A percentile compares a stretch with the other conserved stretches of the same genome.
phyloP scores from a whole-genome alignment of 2,797 vertebrate species.

The Rhinella marina region DNA sequence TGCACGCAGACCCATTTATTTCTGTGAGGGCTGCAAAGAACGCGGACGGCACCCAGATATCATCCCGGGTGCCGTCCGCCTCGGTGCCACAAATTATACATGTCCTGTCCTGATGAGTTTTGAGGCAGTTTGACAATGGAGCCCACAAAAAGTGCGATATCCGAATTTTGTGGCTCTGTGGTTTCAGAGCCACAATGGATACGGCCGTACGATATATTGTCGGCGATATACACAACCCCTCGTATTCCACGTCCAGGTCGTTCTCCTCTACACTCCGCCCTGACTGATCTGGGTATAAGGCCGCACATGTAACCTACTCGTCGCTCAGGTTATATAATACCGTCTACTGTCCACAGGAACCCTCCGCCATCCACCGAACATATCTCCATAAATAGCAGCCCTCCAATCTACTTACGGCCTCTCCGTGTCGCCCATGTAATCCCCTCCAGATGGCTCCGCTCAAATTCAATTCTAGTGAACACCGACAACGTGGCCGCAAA shows the following conservation, averaged over 20 bases:
- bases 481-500: no score
- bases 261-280: not conserved
- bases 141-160: no score
- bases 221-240: not conserved
- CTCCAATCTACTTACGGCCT: constrained; percentile 64
- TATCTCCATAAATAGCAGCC: constrained; percentile 19
- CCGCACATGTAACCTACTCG: not conserved
- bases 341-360: not conserved
- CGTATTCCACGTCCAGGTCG: not conserved
- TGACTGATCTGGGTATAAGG: not conserved
- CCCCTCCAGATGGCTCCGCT: constrained; percentile 62
- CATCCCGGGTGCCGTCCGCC: no score
- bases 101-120: no score
- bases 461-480: not conserved
- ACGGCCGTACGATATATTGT: not conserved
- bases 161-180: no score
- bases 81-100: no score
- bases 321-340: not conserved
- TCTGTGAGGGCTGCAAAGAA: no score
- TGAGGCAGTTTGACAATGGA: no score
- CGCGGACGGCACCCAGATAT: no score
- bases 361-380: not conserved
- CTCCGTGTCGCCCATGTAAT: constrained; percentile 63
- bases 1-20: no score
- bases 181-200: no score